These are phyloP conservation scores for Tetrao urogallus DNA, from an alignment of 2,113 vertebrate species.

Conservation along the genomic window DNA sequence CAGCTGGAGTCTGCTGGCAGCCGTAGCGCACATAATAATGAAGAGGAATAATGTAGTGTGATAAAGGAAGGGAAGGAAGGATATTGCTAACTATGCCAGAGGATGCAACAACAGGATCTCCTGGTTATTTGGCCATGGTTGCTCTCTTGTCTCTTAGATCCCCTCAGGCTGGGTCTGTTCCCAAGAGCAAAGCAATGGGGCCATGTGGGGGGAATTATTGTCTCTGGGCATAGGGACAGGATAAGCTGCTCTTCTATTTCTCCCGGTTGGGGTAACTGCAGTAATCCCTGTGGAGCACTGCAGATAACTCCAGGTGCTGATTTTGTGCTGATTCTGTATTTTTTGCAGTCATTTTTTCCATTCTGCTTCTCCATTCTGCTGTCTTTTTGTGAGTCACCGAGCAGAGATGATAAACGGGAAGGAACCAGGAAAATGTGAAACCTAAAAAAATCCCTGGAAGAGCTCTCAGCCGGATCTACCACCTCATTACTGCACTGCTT, in stretches of 20 bases:
- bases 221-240: neutral
- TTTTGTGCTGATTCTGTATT: neutral
- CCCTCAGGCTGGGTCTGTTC: neutral
- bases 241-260: neutral
- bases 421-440: neutral
- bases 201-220: neutral
- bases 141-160: neutral
- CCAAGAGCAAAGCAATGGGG: neutral
- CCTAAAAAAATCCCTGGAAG: neutral
- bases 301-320: neutral
- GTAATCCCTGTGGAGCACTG: neutral
- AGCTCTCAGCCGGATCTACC: neutral
- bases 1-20: neutral
- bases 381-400: slow-evolving; percentile 12
- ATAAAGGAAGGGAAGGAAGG: neutral
- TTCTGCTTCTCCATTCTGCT: neutral
- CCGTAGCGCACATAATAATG: neutral
- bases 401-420: neutral
- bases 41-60: neutral
- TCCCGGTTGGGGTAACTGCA: neutral
- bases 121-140: neutral
- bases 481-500: neutral
- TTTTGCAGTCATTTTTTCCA: neutral
- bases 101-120: neutral
- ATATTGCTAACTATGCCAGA: neutral